Evolutionary conservation across 2,113 vertebrate species (phyloP), one percentile per base, ranked within the genome.

Genomic region (Tachysurus vachellii): DNA sequence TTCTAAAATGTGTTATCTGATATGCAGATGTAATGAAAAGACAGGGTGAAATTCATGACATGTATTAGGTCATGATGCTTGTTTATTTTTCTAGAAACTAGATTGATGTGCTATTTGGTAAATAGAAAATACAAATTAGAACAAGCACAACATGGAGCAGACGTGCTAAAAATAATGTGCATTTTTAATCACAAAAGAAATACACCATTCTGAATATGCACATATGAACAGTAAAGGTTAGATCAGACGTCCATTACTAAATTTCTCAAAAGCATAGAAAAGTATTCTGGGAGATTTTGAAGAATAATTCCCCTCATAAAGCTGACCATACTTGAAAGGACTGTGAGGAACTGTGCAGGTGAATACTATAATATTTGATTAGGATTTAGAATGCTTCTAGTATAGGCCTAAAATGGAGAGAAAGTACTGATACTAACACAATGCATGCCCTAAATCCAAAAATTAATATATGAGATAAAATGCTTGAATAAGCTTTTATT

Each of bases 291-390:
- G 13, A 57, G 19, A 54, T 83, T 31, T 80, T 81, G 47, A 83
- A 85, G 54, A 89, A 87, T 84, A 83, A 53, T 47, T 88, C 21
- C 14, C n/a, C 42, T 87, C 17, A 80, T 83, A 59, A 86, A 80
- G 50, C 44, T 61, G 57, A 83, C 42, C 73, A 23, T 89, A 89
- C 87, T 86, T 86, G 61, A 76, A 85, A 80, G 77, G 31, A 56
- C 44, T 81, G 66, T 73, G 86, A 64, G 31, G 11, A 64, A 85
- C 85, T 88, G 85, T 82, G 83, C 54, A 44, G 68, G 57, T 70
- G 82, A 85, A 88, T 85, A 81, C 83, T 86, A 66, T 47, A 84
- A 61, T 42, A 87, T 81, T 64, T 84, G 83, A 90, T 90, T 89
- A 87, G 83, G 84, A 89, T 88, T 88, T 81, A n/a, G 75, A 83